Base-by-base conservation (phyloP, 1,140 invertebrate genomes). In the Drosophila lacertosa region DNA sequence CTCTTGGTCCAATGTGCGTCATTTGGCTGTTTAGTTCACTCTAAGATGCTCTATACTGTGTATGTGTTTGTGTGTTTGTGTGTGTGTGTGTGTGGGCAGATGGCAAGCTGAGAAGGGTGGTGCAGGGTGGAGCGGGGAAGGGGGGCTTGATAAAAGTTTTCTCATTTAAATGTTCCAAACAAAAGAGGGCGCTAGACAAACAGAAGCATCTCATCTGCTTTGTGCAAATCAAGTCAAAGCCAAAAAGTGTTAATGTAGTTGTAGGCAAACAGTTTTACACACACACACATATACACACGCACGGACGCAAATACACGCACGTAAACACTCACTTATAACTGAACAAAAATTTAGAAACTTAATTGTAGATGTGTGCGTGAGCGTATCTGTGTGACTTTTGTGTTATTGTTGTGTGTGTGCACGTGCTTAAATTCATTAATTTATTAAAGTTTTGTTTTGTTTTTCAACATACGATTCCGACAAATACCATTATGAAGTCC, bases 121-220 rank as follows among this genome's bases (percentile, higher is more conserved):
- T 40, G 39, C 15, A 42, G 35, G 9, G 6, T 3, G 20, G 13
- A 22, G 15, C n/a, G 24, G 35, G 37, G 10, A 2, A 4, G 15
- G 10, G 5, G 42, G 44, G 26, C 22, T 59, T 35, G 55, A 70
- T 71, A 75, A 75, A 75, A 75, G 67, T 75, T 75, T 71, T 75
- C 72, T 75, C 68, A 75, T 75, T 75, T 71, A 75, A 75, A 75
- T 75, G 68, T 75, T 75, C 54, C 72, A 71, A 75, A 75, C 72
- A 75, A 75, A 65, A 59, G 68, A 53, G 50, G 64, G 55, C 60
- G 60, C 54, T 71, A 75, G 72, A 62, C 60, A 75, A 75, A 75
- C 62, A 75, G 60, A 29, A 66, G 37, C 48, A 59, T 58, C 54
- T 60, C 50, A 62, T 73, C 24, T 33, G 57, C 57, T 55, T 68